Base-by-base conservation (phyloP, 2,797 vertebrate genomes). In the Hydrophis major region DNA sequence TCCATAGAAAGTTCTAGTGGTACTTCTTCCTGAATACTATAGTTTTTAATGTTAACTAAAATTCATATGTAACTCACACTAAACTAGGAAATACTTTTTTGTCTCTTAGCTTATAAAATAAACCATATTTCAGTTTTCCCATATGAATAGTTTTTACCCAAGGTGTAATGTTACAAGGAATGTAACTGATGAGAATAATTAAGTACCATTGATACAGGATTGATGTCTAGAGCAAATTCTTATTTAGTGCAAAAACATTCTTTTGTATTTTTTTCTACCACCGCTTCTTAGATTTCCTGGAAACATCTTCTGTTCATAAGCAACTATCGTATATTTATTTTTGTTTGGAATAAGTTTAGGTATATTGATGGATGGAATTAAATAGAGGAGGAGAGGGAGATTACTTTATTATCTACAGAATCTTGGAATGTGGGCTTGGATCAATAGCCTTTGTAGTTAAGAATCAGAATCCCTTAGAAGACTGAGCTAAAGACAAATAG, bases 401-500 rank as follows among this genome's bases (percentile, higher is more conserved):
- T 59, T 63, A 16, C 2, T 10, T 22, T 22, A 87, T 74, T 10
- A 87, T 63, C 59, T 88, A 7, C 32, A 57, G 57, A 32, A 27
- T 89, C n/a, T 63, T 56, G 90, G 89, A 89, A 25, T 53, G 63
- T 56, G 87, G 86, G 47, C 83, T 56, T 60, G 74, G 28, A 20
- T 90, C 28, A 87, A 61, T 59, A 61, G 60, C 25, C 69, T 55
- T 55, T 69, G 69, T 60, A 86, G 86, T 90, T 50, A 89, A 60
- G 89, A 88, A 61, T 83, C 83, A 55, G 12, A 57, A 87, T 60
- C 20, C 55, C 86, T 57, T 90, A 22, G 53, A 28, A 42, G 42
- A 27, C 59, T 91, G n/a, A 90, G 90, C 47, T 78, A 60, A 89
- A 93, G 57, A 86, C 87, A 91, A 92, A 93, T 78, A 86, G 78